A percentile compares a stretch with the other conserved stretches of the same genome.
These are phyloP conservation scores for Lissonota sp. DNA, from an alignment of 2,888 invertebrate species.

Conservation along the genomic window DNA sequence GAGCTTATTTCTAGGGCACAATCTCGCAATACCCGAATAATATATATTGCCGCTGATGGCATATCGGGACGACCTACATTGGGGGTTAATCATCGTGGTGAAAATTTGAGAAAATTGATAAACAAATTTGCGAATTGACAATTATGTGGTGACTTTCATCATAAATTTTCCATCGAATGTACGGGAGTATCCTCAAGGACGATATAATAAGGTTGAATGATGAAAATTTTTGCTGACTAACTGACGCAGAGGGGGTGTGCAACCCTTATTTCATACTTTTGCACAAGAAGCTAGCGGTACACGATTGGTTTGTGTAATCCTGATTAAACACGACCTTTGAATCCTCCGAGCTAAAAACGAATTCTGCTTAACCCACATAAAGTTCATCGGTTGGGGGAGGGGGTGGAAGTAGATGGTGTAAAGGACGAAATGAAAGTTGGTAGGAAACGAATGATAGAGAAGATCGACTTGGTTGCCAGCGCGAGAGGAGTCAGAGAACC, in stretches of 20 bases:
- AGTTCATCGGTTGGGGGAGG: constrained; percentile 58
- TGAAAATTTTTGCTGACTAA: constrained; percentile 15
- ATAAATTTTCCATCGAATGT: constrained; percentile 4
- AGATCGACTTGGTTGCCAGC: constrained; percentile 68
- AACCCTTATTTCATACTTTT: neutral
- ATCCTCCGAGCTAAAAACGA: constrained; percentile 71
- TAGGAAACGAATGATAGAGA: constrained; percentile 71
- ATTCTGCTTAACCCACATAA: constrained; percentile 76
- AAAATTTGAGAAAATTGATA: constrained; percentile 9
- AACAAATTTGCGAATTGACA: neutral
- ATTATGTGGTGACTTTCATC: neutral
- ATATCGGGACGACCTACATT: constrained; percentile 2
- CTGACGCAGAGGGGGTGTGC: neutral
- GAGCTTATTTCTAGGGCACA: neutral
- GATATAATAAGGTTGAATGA: neutral
- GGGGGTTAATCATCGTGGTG: constrained; percentile 32
- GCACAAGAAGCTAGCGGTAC: constrained; percentile 21
- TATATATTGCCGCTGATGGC: neutral
- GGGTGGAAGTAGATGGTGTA: constrained; percentile 4
- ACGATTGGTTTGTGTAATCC: constrained; percentile 62
- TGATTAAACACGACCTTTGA: constrained; percentile 71
- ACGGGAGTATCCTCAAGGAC: neutral
- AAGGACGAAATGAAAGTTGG: constrained; percentile 68
- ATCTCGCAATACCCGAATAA: constrained; percentile 10
- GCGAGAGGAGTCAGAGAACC: neutral